Evolutionary conservation across 2,888 invertebrate species (phyloP), one percentile per base, ranked within the genome.

Genomic region (Petrolisthes cinctipes): DNA sequence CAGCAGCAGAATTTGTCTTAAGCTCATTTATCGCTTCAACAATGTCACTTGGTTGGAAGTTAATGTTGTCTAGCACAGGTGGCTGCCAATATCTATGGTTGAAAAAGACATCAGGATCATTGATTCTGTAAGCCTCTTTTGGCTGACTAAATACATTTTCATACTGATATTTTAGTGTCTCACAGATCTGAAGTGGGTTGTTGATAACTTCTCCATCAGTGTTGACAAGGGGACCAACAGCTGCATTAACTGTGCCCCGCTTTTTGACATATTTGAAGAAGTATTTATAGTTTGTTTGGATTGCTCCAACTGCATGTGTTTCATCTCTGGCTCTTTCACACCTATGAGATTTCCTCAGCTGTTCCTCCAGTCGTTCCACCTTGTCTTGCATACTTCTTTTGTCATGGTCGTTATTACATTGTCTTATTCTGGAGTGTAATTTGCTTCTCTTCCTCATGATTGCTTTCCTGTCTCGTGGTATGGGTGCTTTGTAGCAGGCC

Each of bases 201-300:
- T 61, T 61, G 66, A 61, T 61, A 61, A 61, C 66, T 61, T 61
- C 66, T 61, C 66, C 66, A 61, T 61, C 66, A 61, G 66, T 61
- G 66, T 9, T 61, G 66, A 17, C 66, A 61, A 61, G 66, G 4
- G 66, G 66, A 61, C 66, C 4, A 61, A 61, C 66, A 61, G 17
- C 66, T 61, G 66, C 4, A 9, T 61, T 61, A 61, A 61, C 66
- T 61, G 66, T 61, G 66, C 11, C 66, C 66, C 2, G 17, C 17
- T 14, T 61, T 4, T 61, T 61, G 66, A 61, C 66, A 61, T 14
- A 14, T 61, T 61, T 14, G 17, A 17, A 61, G 17, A 61, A 61
- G 17, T 61, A 61, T 17, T 61, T 61, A 14, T 61, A 61, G 17
- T 61, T 61, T 61, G 66, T 17, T 17, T 61, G 66, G 66, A 61